Evolutionary conservation across 2,888 invertebrate genomes (phyloP).

Genomic region (Tetragonula carbonaria): DNA sequence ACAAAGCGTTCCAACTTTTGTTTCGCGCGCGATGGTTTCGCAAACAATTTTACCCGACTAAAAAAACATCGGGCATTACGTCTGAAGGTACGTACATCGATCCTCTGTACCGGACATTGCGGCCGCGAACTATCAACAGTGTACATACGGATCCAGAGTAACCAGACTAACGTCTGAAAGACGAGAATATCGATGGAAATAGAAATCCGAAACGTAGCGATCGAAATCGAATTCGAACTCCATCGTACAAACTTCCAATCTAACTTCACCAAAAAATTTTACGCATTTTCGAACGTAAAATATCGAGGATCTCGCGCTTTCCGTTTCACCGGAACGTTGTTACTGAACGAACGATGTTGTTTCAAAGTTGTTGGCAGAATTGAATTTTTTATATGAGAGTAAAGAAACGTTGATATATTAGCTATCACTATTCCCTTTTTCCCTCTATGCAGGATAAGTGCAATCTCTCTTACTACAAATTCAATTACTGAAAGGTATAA

Average conservation of each 20-base stretch:
- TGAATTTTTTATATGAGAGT: neutral
- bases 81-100: conserved; percentile 23
- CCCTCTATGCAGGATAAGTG: neutral
- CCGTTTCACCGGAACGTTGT: too few relatives aligned
- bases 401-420: neutral
- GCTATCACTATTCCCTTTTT: neutral
- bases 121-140: conserved; percentile 13
- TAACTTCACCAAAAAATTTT: too few relatives aligned
- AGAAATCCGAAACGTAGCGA: neutral
- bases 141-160: neutral
- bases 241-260: too few relatives aligned
- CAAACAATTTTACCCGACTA: conserved; percentile 22
- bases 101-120: conserved; percentile 19
- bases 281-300: too few relatives aligned
- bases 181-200: neutral
- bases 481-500: too few relatives aligned
- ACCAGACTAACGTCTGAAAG: neutral
- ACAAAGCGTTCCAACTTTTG: neutral
- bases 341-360: too few relatives aligned
- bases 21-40: conserved; percentile 5
- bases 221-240: too few relatives aligned
- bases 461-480: neutral
- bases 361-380: too few relatives aligned
- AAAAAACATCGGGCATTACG: conserved; percentile 22
- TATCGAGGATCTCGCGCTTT: too few relatives aligned